These are phyloP conservation scores for Spea bombifrons DNA, from an alignment of 2,113 vertebrate species.

Conservation along the genomic window DNA sequence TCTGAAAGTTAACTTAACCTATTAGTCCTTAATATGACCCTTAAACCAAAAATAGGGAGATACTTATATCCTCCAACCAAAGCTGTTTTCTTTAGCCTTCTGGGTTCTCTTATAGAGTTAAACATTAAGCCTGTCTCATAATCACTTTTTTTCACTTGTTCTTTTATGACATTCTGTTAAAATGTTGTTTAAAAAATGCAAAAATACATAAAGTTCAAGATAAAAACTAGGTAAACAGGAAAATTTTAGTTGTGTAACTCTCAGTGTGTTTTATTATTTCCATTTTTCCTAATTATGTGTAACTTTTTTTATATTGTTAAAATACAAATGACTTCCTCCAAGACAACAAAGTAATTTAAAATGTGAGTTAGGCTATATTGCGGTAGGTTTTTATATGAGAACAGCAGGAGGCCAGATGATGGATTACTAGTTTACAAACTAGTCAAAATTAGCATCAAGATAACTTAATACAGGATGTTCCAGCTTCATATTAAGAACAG, in stretches of 20 bases:
- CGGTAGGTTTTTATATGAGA: conserved; percentile 27
- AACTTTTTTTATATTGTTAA: conserved; percentile 9
- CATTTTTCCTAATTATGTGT: neutral
- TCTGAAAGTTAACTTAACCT: too few species aligned
- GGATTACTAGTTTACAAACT: conserved; percentile 25
- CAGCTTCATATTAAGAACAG: conserved; percentile 34
- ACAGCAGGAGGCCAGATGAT: conserved; percentile 34
- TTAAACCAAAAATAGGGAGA: too few species aligned
- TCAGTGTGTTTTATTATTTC: neutral
- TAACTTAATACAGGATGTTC: conserved; percentile 20
- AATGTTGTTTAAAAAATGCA: too few species aligned
- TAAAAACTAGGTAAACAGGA: neutral
- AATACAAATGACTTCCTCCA: conserved; percentile 16
- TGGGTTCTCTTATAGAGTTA: too few species aligned
- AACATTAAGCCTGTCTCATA: too few species aligned
- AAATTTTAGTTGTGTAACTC: too few species aligned
- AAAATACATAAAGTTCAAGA: neutral
- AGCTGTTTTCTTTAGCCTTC: too few species aligned
- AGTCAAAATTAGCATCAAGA: conserved; percentile 29
- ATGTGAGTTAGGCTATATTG: neutral
- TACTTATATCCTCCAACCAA: too few species aligned
- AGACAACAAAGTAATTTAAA: conserved; percentile 33
- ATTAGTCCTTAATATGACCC: too few species aligned
- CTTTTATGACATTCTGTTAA: too few species aligned
- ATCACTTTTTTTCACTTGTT: too few species aligned